A percentile compares a stretch with the other conserved stretches of the same genome.
phyloP scores from a whole-genome alignment of 2,113 vertebrate genomes.

The Corythaeola cristata region DNA sequence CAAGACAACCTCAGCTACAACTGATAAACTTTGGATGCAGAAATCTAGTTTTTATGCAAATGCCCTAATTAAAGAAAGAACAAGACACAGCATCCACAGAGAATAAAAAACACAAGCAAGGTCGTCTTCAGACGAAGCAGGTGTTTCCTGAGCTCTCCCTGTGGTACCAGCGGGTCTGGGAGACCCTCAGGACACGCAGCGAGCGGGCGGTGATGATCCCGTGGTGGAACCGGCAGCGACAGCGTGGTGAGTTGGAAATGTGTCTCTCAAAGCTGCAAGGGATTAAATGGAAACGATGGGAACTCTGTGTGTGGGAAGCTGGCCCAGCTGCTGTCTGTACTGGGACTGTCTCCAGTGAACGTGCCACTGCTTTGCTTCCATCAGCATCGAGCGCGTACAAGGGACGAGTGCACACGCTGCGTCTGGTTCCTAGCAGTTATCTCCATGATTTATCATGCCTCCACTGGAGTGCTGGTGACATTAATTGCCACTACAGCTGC shows the following conservation, averaged over 20 bases:
- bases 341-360: not conserved
- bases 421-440: not conserved
- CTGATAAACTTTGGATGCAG: not conserved
- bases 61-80: not conserved
- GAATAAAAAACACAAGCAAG: not conserved
- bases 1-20: not conserved
- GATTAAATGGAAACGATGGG: not conserved
- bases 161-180: not conserved
- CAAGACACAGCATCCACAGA: not conserved
- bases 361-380: not conserved
- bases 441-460: not conserved
- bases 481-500: not conserved
- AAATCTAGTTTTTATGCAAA: not conserved
- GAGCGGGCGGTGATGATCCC: not conserved
- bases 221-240: not conserved
- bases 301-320: not conserved
- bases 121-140: not conserved
- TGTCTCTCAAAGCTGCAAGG: not conserved
- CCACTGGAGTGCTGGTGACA: not conserved
- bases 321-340: not conserved
- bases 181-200: not conserved
- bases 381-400: not conserved
- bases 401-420: not conserved
- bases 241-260: not conserved
- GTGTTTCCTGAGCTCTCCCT: not conserved